Conservation (phyloP, 2,797 vertebrate genomes). For the Miichthys miiuy region DNA sequence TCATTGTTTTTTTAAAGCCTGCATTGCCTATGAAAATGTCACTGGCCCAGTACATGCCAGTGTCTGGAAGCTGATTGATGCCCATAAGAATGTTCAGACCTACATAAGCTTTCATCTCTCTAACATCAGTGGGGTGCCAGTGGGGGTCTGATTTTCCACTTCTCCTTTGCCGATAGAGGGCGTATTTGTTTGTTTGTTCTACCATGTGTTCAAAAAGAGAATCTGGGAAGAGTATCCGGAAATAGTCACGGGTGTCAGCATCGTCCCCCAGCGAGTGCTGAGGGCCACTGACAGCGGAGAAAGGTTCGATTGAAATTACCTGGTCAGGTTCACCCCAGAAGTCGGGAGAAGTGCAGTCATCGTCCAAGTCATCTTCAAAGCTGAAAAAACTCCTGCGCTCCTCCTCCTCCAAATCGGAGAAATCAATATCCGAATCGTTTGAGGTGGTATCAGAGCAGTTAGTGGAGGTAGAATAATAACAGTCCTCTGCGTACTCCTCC, state of each 20-base stretch:
- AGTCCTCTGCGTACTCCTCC: slow-evolving; percentile 85
- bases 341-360: slow-evolving; percentile 84
- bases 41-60: slow-evolving; percentile 90
- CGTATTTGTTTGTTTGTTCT: slow-evolving; percentile 92
- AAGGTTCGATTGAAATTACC: slow-evolving; percentile 87
- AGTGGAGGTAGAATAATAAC: slow-evolving; percentile 86
- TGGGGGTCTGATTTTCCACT: slow-evolving; percentile 87
- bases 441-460: slow-evolving; percentile 87
- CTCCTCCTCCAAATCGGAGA: slow-evolving; percentile 89
- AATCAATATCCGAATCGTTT: slow-evolving; percentile 89
- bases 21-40: slow-evolving; percentile 90
- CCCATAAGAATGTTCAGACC: slow-evolving; percentile 90
- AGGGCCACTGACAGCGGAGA: slow-evolving; percentile 86
- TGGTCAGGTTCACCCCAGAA: slow-evolving; percentile 91
- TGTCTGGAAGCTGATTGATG: slow-evolving; percentile 89
- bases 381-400: slow-evolving; percentile 86
- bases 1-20: slow-evolving; percentile 90
- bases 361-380: slow-evolving; percentile 82
- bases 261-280: slow-evolving; percentile 89
- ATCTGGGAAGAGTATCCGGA: slow-evolving; percentile 91
- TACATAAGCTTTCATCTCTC: slow-evolving; percentile 88
- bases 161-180: slow-evolving; percentile 89
- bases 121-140: slow-evolving; percentile 89
- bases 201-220: slow-evolving; percentile 92
- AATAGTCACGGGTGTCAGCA: slow-evolving; percentile 91